These are phyloP conservation scores for Manis javanica DNA, from an alignment of 2,797 vertebrate species.

Conservation along the genomic window DNA sequence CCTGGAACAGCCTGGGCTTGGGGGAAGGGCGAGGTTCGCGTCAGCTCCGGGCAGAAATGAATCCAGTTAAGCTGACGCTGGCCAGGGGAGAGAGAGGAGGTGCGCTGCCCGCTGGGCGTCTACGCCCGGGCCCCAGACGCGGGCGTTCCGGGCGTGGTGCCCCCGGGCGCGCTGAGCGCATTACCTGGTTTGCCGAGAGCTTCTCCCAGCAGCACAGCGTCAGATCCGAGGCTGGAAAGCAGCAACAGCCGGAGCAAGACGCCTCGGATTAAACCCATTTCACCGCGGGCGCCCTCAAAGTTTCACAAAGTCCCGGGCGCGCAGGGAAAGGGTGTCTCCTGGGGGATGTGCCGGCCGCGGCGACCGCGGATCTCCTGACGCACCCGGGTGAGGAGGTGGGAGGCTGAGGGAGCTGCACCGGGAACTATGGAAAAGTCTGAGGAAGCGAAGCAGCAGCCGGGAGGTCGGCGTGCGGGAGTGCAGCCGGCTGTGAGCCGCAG, in stretches of 20 bases:
- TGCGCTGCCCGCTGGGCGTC: not conserved
- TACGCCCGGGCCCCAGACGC: rapidly evolving
- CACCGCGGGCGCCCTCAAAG: constrained; percentile 74
- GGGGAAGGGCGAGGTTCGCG: not conserved
- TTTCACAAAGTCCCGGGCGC: constrained; percentile 79
- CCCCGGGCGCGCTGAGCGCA: not conserved
- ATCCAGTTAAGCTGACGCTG: not conserved
- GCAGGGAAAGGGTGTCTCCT: constrained; percentile 38
- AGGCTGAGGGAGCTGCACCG: not conserved
- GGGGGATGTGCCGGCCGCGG: not conserved
- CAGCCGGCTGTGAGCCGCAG: constrained; percentile 2
- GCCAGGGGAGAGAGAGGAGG: not conserved
- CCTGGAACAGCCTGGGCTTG: not conserved
- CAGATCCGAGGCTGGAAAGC: constrained; percentile 74
- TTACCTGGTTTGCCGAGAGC: constrained; percentile 86
- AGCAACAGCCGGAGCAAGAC: constrained; percentile 75
- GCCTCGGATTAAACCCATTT: constrained; percentile 87
- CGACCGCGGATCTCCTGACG: not conserved
- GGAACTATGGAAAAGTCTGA: not conserved
- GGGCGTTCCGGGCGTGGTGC: not conserved
- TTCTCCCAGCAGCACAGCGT: constrained; percentile 61
- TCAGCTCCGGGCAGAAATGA: not conserved
- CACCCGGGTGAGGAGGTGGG: not conserved
- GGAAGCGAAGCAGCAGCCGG: constrained; percentile 31
- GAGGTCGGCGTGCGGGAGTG: constrained; percentile 58